Evolutionary conservation across 2,888 invertebrate species (phyloP), one percentile per base, ranked within the genome.

Genomic region (Drosophila crucigera): DNA sequence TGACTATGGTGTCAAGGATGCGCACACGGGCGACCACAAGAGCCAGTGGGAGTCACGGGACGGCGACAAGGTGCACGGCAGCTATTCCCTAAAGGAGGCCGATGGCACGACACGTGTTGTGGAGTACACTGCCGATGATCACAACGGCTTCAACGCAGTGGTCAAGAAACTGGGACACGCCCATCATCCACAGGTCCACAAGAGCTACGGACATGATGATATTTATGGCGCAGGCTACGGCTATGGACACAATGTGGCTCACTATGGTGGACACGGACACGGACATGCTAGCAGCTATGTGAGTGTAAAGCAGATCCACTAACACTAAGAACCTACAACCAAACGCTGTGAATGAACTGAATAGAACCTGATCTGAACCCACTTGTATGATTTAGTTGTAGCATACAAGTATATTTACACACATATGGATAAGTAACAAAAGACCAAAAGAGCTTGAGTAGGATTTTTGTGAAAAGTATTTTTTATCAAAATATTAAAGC

Each of bases 61-160:
- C 82, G 94, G 94, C 31, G 94, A 94, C 82, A 89, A 91, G 68
- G 94, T 94, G 7, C 94, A 94, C 76, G 93, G 93, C 90, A 82
- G 91, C 56, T 94, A 94, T 80, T 93, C 93, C 2, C 86, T 94
- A 6, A 94, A 94, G 73, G 94, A 94, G 84, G 90, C 94, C 35
- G 94, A 94, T 79, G 94, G 94, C 53, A 94, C 94, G 1, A 94
- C 94, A n/a, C 91, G 94, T 73, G 86, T 94, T 63, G 94, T 94
- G 47, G 94, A 94, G 82, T 94, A 94, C 79, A 91, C 92, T 6
- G 94, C 94, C 30, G 94, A 94, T 76, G 93, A 94, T 77, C 94
- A 94, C 61, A 93, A 93, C 62, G 94, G 94, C 30, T 94, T 94
- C 84, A 94, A 94, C 75, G 94, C 94, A 0, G 87, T 94, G n/a